Evolutionary conservation across 37 sponge, comb jelly and placozoan genomes (phyloP).

Genomic region (Theonella swinhoei): DNA sequence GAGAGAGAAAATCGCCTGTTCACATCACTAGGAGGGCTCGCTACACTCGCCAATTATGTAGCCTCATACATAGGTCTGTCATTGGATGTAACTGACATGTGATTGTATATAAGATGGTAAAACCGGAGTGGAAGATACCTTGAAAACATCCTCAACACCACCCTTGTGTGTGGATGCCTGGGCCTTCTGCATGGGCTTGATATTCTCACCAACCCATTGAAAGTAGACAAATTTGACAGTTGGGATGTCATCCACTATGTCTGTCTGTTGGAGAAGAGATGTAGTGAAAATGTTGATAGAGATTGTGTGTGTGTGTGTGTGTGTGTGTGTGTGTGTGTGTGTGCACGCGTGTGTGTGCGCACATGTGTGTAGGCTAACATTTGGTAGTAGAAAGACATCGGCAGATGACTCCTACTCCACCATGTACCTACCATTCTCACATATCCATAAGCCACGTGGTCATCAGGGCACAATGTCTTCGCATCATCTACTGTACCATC

Average conservation of each 20-base stretch:
- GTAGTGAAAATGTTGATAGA: too few species aligned
- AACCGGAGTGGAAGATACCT: slow-evolving; percentile 44
- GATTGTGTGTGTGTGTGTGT: too few species aligned
- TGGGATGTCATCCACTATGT: slow-evolving; percentile 84
- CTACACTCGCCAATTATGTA: too few species aligned
- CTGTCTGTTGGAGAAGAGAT: slow-evolving; percentile 64
- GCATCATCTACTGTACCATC: slow-evolving; percentile 15
- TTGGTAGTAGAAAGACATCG: background rate
- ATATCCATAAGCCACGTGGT: slow-evolving; percentile 58
- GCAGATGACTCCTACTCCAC: background rate
- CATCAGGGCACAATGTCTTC: slow-evolving; percentile 17
- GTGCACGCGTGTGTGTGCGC: background rate
- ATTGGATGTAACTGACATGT: too few species aligned
- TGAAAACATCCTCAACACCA: slow-evolving; percentile 71
- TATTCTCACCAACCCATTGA: slow-evolving; percentile 85
- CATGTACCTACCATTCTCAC: slow-evolving; percentile 63
- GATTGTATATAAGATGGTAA: background rate
- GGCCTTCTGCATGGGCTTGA: slow-evolving; percentile 87
- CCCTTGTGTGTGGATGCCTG: slow-evolving; percentile 85
- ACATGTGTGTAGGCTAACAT: background rate
- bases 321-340: slow-evolving; percentile 7
- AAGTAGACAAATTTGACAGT: slow-evolving; percentile 91
- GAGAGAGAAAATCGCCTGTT: too few species aligned
- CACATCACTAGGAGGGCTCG: too few species aligned
- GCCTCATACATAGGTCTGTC: too few species aligned